These are phyloP conservation scores for Smithornis capensis DNA, from an alignment of 2,113 vertebrate species.

Conservation along the genomic window DNA sequence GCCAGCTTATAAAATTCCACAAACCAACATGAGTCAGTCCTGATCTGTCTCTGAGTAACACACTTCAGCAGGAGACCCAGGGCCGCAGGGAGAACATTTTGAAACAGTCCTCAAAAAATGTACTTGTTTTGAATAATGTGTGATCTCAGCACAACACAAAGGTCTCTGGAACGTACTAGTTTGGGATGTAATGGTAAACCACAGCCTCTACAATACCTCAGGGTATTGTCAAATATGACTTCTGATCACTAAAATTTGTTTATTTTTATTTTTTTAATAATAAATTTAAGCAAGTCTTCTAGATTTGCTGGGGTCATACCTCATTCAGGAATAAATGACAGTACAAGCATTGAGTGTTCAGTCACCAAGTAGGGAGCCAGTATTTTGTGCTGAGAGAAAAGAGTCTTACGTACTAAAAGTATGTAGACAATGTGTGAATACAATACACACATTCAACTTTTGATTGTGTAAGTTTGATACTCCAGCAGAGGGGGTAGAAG, in stretches of 20 bases:
- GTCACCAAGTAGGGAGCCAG: neutral
- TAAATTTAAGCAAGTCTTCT: neutral
- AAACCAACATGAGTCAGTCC: neutral
- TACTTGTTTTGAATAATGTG: neutral
- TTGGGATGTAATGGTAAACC: neutral
- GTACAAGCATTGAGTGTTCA: neutral
- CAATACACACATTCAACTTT: too few relatives aligned
- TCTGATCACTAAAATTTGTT: neutral
- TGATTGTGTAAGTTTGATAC: too few relatives aligned
- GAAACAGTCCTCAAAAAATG: neutral
- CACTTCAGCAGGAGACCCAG: neutral
- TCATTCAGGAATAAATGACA: neutral
- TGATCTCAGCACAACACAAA: neutral
- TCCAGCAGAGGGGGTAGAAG: too few relatives aligned
- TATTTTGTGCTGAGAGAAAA: neutral
- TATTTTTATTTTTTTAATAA: neutral
- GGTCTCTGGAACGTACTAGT: neutral
- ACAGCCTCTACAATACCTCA: too few relatives aligned
- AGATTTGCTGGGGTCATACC: neutral
- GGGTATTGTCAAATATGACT: neutral
- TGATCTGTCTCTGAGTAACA: neutral
- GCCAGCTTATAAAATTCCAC: neutral
- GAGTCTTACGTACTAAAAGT: neutral
- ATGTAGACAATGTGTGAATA: too few relatives aligned
- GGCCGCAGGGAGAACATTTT: neutral